Evolutionary conservation across 2,797 vertebrate genomes (phyloP).

Genomic region (Urophycis tenuis): DNA sequence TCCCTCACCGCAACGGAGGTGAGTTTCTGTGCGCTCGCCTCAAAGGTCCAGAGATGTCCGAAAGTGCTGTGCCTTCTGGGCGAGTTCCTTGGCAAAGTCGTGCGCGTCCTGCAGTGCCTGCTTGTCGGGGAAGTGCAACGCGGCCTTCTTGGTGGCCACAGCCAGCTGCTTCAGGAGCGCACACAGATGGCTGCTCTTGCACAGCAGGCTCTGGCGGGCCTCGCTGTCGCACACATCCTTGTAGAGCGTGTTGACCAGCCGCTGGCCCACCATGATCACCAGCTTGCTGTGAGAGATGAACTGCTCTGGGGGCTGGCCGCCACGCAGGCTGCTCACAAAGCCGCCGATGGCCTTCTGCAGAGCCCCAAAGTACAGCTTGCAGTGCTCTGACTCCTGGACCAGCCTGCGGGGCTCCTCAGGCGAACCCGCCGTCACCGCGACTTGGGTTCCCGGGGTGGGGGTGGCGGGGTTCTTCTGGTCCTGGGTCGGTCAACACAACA

Average conservation of each 20-base stretch:
- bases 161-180: slow-evolving; percentile 85
- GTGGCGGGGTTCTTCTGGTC: slow-evolving; percentile 13
- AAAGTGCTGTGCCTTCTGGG: slow-evolving; percentile 75
- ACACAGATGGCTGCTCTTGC: slow-evolving; percentile 81
- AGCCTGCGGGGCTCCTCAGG: too few species aligned
- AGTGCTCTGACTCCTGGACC: slow-evolving; percentile 79
- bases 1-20: neutral
- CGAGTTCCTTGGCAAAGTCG: slow-evolving; percentile 71
- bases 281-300: slow-evolving; percentile 90
- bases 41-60: slow-evolving; percentile 69
- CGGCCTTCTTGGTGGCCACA: slow-evolving; percentile 84
- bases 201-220: slow-evolving; percentile 69
- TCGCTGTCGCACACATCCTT: slow-evolving; percentile 68
- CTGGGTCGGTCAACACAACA: slow-evolving; percentile 20
- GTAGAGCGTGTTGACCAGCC: slow-evolving; percentile 83
- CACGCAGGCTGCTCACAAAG: slow-evolving; percentile 69
- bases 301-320: slow-evolving; percentile 76
- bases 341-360: slow-evolving; percentile 82
- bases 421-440: slow-evolving; percentile 16
- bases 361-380: slow-evolving; percentile 84
- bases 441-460: slow-evolving; percentile 23
- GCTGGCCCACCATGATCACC: slow-evolving; percentile 92
- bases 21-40: neutral
- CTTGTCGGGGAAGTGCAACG: slow-evolving; percentile 71
- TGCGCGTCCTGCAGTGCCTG: slow-evolving; percentile 66